These are phyloP conservation scores for Cinclus cinclus DNA, from an alignment of 2,113 vertebrate species.

Conservation along the genomic window DNA sequence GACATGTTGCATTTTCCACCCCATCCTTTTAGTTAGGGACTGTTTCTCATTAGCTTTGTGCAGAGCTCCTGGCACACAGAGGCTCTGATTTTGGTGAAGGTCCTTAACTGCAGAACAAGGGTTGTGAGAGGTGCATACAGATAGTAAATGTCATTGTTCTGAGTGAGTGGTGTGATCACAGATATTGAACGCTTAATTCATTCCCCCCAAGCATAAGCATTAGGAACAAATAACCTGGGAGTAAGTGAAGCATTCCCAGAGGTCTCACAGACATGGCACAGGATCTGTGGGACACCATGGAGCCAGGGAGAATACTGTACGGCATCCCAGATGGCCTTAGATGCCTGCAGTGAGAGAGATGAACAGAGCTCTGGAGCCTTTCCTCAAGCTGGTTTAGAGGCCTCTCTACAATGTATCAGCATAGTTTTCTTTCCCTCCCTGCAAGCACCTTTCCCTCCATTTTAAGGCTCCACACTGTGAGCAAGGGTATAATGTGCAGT, in stretches of 20 bases:
- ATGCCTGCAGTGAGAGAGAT: not conserved
- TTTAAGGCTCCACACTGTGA: not conserved
- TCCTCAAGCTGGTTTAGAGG: not conserved
- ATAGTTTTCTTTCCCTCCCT: not conserved
- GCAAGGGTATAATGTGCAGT: not conserved
- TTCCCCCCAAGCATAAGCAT: not conserved
- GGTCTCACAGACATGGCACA: not conserved
- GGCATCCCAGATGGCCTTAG: not conserved
- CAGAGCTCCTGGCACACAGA: not conserved
- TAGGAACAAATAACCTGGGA: not conserved
- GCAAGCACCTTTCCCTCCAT: not conserved
- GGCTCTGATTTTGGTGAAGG: not conserved
- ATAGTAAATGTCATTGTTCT: not conserved
- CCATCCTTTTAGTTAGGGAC: not conserved
- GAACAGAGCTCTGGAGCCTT: not conserved
- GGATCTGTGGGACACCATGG: not conserved
- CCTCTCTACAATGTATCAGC: not conserved
- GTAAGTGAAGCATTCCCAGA: not conserved
- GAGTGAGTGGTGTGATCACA: not conserved
- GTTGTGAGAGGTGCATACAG: not conserved
- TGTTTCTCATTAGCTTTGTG: not conserved
- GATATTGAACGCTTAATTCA: not conserved
- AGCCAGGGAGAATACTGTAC: not conserved
- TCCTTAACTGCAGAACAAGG: not conserved
- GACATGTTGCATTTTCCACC: rapidly evolving